Evolutionary conservation across 53 echinoderm and acorn worm genomes (phyloP).

Genomic region (Luidia sarsii): DNA sequence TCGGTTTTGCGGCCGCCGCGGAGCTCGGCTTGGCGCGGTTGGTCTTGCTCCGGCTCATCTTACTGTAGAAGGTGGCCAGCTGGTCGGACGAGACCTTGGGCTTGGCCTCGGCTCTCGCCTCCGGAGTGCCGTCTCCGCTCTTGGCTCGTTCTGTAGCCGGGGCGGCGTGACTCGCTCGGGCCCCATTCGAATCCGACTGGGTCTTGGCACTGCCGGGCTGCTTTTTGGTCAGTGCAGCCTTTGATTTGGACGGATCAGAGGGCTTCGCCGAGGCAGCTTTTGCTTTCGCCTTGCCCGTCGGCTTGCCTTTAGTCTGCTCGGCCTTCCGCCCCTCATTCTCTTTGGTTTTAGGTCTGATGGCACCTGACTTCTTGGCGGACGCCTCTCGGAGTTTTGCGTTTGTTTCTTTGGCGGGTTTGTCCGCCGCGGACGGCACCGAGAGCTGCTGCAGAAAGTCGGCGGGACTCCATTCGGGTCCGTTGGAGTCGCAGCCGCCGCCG

Average conservation of each 20-base stretch:
- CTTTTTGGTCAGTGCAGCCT: background rate
- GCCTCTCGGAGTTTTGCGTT: background rate
- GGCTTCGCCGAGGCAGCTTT: no score
- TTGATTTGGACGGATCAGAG: background rate
- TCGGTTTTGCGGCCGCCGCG: no score
- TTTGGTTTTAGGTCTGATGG: no score
- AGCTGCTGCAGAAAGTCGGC: slow-evolving; percentile 6
- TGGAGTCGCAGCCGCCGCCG: background rate
- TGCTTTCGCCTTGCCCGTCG: no score
- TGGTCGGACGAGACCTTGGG: slow-evolving; percentile 68
- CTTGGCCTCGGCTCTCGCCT: background rate
- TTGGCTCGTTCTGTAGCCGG: no score
- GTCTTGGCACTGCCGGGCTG: background rate
- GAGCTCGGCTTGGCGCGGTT: background rate
- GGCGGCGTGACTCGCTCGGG: no score
- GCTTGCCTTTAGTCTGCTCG: no score
- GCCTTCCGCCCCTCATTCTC: no score
- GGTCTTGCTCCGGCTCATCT: slow-evolving; percentile 36
- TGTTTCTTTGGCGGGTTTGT: no score
- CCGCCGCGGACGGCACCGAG: background rate
- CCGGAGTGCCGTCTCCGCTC: no score
- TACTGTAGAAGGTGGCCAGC: slow-evolving; percentile 61
- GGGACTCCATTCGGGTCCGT: background rate
- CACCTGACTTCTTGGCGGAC: background rate
- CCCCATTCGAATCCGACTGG: no score